Evolutionary conservation across 2,113 vertebrate genomes (phyloP).

Genomic region (Galemys pyrenaicus): DNA sequence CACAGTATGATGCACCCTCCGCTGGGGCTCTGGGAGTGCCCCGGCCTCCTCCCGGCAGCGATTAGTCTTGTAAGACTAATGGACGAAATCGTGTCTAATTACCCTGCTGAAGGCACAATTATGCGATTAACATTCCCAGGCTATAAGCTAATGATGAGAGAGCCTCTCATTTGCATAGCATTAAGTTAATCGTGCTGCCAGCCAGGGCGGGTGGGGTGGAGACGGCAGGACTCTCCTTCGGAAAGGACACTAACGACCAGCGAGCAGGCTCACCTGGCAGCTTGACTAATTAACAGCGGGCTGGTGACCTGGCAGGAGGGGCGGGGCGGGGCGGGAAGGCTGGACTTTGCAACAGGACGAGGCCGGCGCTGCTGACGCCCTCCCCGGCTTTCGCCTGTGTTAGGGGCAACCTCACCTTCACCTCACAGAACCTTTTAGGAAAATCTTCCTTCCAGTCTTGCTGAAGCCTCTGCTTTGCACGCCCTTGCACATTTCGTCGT

Average conservation of each 20-base stretch:
- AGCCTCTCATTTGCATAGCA: slow-evolving; percentile 96
- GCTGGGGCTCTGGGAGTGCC: slow-evolving; percentile 82
- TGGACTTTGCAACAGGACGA: slow-evolving; percentile 40
- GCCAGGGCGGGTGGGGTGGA: slow-evolving; percentile 86
- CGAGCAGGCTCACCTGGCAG: slow-evolving; percentile 94
- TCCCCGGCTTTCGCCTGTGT: slow-evolving; percentile 45
- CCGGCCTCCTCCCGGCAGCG: slow-evolving; percentile 85
- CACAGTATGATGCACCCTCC: too few relatives aligned
- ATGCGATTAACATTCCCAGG: slow-evolving; percentile 93
- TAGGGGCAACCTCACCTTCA: not conserved
- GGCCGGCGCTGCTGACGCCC: not conserved
- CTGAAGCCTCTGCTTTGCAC: fast-evolving
- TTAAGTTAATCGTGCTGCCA: slow-evolving; percentile 96
- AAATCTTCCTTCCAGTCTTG: not conserved
- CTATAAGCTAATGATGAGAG: slow-evolving; percentile 92
- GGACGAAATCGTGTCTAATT: slow-evolving; percentile 93
- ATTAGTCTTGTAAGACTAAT: slow-evolving; percentile 93
- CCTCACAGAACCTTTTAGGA: not conserved
- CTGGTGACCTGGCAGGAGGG: slow-evolving; percentile 89
- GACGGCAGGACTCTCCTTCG: slow-evolving; percentile 92
- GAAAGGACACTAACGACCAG: slow-evolving; percentile 92
- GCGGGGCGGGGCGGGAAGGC: slow-evolving; percentile 73
- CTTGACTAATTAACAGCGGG: slow-evolving; percentile 97
- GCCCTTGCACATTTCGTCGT: fast-evolving
- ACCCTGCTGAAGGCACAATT: slow-evolving; percentile 96